These are phyloP conservation scores for Characodon lateralis DNA, from an alignment of 2,797 vertebrate genomes.

Conservation along the genomic window DNA sequence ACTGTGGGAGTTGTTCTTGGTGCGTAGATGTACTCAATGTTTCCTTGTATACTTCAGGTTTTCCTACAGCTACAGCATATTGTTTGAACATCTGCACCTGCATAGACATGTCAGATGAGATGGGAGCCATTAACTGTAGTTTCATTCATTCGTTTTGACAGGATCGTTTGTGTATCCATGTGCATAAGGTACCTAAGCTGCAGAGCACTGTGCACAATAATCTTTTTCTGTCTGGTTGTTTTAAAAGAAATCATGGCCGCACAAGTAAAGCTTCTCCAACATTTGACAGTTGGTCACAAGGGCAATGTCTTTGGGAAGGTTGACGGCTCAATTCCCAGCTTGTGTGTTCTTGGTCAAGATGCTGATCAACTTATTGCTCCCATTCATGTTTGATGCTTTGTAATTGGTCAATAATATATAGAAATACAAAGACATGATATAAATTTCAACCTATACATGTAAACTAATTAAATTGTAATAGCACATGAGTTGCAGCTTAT, in stretches of 20 bases:
- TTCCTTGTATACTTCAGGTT: slow-evolving; percentile 30
- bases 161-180: neutral
- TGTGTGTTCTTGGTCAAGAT: neutral
- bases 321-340: neutral
- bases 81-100: slow-evolving; percentile 51
- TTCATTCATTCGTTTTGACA: slow-evolving; percentile 29
- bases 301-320: neutral
- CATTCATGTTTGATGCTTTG: neutral
- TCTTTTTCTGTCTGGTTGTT: slow-evolving; percentile 17
- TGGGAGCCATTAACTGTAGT: slow-evolving; percentile 28
- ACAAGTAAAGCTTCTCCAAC: neutral
- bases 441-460: neutral
- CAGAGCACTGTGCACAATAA: neutral
- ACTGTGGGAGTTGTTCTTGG: slow-evolving; percentile 27
- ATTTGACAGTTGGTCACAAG: neutral
- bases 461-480: neutral
- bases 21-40: slow-evolving; percentile 29
- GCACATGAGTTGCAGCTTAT: neutral
- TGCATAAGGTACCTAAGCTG: slow-evolving; percentile 29
- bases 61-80: slow-evolving; percentile 33
- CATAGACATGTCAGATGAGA: slow-evolving; percentile 26
- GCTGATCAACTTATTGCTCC: neutral
- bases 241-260: neutral
- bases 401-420: neutral
- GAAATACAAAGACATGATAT: neutral